Evolutionary conservation across 2,113 vertebrate genomes (phyloP), one percentile per base, ranked within the genome.

Genomic region (Syngnathus typhle): DNA sequence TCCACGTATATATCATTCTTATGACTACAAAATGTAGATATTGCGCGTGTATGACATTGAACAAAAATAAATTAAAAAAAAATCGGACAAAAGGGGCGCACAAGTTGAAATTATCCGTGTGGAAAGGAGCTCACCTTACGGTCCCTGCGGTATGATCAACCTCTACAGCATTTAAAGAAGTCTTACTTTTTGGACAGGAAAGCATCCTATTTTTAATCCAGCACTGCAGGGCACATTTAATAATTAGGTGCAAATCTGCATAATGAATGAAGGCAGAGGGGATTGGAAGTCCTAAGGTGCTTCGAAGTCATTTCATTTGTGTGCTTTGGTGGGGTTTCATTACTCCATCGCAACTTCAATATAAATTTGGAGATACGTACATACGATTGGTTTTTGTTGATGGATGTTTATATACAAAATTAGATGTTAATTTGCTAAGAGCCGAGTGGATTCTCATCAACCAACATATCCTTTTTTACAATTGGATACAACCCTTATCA

Each of bases 231-330:
- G 91, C 93, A 93, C 85, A 90, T 91, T 91, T 91, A 91, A 91
- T 89, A 92, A 91, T 89, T 92, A 89, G 88, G 87, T 80, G 70
- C 74, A 89, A 92, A 94, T 93, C 91, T 93, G 91, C 92, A 94
- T 94, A 93, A 93, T 91, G 91, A 92, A 92, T 92, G 90, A 37
- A 37, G 39, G 43, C 39, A 64, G 15, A 16, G 5, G 62, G 32
- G 47, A 15, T 62, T 64, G 18, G 5, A 47, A n/a, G 32, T 44
- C 63, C 36, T 49, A 36, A 51, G 27, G 63, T 37, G 32, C 47
- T 37, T 51, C n/a, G 11, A 11, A 43, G n/a, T 21, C 36, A n/a
- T 58, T 58, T 58, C 10, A 27, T 61, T 41, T 19, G 2, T 1
- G 60, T 9, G 60, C n/a, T 23, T 11, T 60, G 11, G 37, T 11